phyloP scores from a whole-genome alignment of 2,888 invertebrate species.

The Diarsia mendica region DNA sequence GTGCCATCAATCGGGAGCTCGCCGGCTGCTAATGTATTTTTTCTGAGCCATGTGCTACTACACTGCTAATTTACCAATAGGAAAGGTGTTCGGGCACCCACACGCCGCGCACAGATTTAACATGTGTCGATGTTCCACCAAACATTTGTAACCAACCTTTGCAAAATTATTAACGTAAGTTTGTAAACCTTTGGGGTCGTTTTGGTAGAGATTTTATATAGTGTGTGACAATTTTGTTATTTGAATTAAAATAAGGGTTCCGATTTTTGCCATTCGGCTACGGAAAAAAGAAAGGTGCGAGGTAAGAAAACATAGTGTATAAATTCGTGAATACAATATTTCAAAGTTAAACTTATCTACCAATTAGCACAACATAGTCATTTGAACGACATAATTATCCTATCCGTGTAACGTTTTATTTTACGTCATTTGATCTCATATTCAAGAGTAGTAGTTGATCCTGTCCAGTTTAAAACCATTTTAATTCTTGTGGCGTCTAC shows the following conservation, averaged over 20 bases:
- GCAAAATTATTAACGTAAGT: conserved; percentile 37
- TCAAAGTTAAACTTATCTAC: too few relatives aligned
- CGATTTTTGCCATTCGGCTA: too few relatives aligned
- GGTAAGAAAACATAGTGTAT: background rate
- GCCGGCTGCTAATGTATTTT: conserved; percentile 89
- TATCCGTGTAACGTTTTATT: background rate
- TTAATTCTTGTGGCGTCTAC: background rate
- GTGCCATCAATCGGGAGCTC: conserved; percentile 75
- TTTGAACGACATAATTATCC: background rate
- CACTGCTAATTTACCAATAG: conserved; percentile 83
- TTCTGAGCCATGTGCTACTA: conserved; percentile 86
- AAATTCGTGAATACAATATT: background rate
- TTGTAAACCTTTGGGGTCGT: background rate
- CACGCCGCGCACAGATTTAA: conserved; percentile 62
- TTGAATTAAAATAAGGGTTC: background rate
- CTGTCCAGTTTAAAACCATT: background rate
- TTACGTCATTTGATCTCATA: background rate
- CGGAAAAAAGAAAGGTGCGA: background rate
- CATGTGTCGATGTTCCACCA: conserved; percentile 62
- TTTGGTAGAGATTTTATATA: background rate
- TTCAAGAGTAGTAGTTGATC: background rate
- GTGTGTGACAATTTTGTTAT: too few relatives aligned
- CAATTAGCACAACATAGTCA: background rate
- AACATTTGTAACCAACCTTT: conserved; percentile 54
- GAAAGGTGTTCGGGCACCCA: conserved; percentile 70